phyloP scores from a whole-genome alignment of 2,888 invertebrate species.

The Seira sanloemensis region DNA sequence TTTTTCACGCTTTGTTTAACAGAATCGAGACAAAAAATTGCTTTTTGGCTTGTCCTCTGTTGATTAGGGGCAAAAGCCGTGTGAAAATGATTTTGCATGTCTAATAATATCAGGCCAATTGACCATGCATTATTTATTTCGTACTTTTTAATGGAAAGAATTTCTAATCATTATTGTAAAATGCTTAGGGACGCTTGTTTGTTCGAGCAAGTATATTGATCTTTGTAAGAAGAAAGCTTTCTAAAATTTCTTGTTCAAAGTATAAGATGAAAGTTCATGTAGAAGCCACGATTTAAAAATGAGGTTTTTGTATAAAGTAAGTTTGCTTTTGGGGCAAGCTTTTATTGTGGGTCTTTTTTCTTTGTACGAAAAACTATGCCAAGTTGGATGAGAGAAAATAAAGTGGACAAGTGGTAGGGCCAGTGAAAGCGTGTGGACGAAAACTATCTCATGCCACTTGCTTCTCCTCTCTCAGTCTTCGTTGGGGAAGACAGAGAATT shows the following conservation, averaged over 20 bases:
- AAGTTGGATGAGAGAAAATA: not conserved
- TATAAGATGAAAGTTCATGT: no score
- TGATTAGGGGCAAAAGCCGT: no score
- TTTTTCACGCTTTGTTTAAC: not conserved
- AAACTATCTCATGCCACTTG: not conserved
- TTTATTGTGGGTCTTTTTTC: not conserved
- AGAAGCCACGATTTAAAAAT: no score
- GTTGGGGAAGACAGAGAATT: slow-evolving; percentile 26
- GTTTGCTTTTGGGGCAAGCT: no score
- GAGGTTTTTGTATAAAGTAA: no score
- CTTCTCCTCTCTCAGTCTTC: not conserved
- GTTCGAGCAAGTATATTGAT: no score
- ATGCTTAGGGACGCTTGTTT: no score
- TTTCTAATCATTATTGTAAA: not conserved
- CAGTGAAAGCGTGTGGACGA: not conserved
- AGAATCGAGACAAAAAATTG: not conserved
- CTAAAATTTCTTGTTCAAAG: no score
- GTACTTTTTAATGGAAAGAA: not conserved
- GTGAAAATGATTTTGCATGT: not conserved
- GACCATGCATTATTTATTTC: not conserved
- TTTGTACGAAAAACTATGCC: no score
- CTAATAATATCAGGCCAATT: not conserved
- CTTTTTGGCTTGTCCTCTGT: no score
- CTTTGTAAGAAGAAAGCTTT: no score
- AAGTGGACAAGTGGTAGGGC: not conserved